Evolutionary conservation across 2,113 vertebrate genomes (phyloP).

Genomic region (Numida meleagris): DNA sequence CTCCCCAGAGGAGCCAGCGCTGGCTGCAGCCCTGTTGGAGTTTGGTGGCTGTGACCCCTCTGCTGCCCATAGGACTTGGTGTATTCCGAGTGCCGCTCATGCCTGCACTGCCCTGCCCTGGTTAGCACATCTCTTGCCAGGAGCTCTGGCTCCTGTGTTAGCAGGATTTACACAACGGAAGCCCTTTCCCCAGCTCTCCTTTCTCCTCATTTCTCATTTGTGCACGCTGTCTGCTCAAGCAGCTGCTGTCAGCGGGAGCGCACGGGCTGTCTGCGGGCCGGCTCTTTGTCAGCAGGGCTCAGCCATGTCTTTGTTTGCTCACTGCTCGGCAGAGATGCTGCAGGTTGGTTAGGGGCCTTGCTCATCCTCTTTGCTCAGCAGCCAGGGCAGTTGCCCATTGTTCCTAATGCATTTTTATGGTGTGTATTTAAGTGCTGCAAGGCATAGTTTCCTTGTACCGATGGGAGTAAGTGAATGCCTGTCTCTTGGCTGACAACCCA

Average conservation of each 20-base stretch:
- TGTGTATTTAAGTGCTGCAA: neutral
- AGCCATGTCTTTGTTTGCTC: constrained; percentile 39
- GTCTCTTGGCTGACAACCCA: neutral
- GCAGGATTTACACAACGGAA: neutral
- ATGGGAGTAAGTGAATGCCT: neutral
- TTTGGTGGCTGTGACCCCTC: neutral
- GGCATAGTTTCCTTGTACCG: neutral
- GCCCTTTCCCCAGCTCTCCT: neutral
- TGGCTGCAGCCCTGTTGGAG: neutral
- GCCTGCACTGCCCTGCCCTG: neutral
- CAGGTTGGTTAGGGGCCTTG: constrained; percentile 7
- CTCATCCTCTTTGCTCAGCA: neutral
- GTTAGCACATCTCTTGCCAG: neutral
- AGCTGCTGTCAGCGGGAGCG: neutral
- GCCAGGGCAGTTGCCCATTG: constrained; percentile 18
- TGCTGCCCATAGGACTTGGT: neutral
- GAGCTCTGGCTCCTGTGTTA: neutral
- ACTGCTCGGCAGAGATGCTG: neutral
- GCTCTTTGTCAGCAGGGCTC: constrained; percentile 53
- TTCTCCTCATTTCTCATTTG: neutral
- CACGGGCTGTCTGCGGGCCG: constrained; percentile 1
- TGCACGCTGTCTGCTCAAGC: neutral
- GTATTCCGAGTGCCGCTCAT: neutral
- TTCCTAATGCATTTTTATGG: neutral
- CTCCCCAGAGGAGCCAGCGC: neutral